phyloP scores from a whole-genome alignment of 2,888 invertebrate genomes.

The Nemotelus nigrinus region DNA sequence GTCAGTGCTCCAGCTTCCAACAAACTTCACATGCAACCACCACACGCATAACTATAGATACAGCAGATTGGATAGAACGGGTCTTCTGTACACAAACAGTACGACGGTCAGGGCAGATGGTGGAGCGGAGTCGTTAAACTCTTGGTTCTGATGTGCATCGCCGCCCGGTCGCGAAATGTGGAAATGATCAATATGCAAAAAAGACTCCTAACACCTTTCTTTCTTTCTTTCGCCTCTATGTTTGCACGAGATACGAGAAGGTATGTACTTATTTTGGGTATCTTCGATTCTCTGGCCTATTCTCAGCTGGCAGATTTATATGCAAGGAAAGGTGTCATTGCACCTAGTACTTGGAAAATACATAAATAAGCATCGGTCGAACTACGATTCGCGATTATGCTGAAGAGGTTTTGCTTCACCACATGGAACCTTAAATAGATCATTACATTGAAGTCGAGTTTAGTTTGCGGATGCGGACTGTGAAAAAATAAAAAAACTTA shows the following conservation, averaged over 20 bases:
- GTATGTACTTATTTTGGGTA: too few relatives aligned
- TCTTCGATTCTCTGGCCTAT: too few relatives aligned
- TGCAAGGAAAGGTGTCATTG: constrained; percentile 18
- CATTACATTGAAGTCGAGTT: not conserved
- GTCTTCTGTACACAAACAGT: not conserved
- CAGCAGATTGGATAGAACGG: not conserved
- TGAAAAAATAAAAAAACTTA: too few relatives aligned
- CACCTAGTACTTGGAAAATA: not conserved
- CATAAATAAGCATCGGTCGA: not conserved
- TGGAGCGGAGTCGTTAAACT: constrained; percentile 13
- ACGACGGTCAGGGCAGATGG: not conserved
- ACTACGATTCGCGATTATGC: not conserved
- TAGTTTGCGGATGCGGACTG: not conserved
- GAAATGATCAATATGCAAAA: constrained; percentile 31
- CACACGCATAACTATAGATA: too few relatives aligned
- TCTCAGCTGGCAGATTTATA: not conserved
- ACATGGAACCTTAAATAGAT: constrained; percentile 15
- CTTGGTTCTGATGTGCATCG: not conserved
- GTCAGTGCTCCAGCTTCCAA: too few relatives aligned
- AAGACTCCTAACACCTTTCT: constrained; percentile 16
- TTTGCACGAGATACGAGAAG: not conserved
- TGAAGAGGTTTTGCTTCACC: not conserved
- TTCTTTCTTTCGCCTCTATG: not conserved
- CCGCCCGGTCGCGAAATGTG: not conserved
- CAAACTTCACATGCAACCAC: too few relatives aligned